Evolutionary conservation across 2,797 vertebrate species (phyloP).

Genomic region (Notamacropus eugenii): DNA sequence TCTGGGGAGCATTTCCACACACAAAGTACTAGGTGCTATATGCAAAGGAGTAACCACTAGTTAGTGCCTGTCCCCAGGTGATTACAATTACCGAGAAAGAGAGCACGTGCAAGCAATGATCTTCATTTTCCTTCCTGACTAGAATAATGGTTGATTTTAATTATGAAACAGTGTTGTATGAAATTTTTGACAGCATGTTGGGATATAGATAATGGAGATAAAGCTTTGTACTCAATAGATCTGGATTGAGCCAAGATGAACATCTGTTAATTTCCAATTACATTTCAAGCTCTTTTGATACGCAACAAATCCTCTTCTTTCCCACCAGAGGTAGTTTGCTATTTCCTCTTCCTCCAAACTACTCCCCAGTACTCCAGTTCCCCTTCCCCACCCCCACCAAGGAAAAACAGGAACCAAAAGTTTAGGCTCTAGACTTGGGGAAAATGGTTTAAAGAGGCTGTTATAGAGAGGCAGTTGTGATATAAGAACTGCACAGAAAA

Average conservation of each 20-base stretch:
- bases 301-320: not conserved
- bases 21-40: not conserved
- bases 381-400: too few species aligned
- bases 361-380: not conserved
- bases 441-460: not conserved
- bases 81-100: not conserved
- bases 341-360: not conserved
- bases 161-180: constrained; percentile 14
- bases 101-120: not conserved
- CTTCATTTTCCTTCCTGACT: not conserved
- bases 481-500: not conserved
- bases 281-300: not conserved
- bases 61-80: not conserved
- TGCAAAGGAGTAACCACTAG: not conserved
- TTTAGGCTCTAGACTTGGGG: not conserved
- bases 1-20: not conserved
- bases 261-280: constrained; percentile 10
- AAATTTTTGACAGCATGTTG: not conserved
- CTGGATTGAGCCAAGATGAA: constrained; percentile 37
- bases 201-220: constrained; percentile 32
- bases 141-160: not conserved
- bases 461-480: not conserved
- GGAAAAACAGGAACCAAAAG: not conserved
- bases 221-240: constrained; percentile 10
- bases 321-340: not conserved